Conservation (phyloP, 2,113 vertebrate genomes). For the Platanista minor region DNA sequence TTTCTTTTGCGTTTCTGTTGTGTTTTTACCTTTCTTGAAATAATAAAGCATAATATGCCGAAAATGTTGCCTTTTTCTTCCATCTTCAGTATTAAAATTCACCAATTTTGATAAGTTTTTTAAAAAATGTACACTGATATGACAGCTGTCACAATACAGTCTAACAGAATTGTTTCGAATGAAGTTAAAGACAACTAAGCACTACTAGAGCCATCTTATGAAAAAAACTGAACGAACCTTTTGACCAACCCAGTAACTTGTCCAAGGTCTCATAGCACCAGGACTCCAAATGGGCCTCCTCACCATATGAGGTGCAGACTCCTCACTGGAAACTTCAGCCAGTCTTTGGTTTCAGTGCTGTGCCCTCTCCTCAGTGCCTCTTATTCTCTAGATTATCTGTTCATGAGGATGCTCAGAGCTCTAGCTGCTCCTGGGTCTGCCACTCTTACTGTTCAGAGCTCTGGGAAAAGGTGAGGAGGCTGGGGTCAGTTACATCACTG, state of each 20-base stretch:
- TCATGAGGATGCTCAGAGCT: background rate
- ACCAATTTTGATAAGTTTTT: no score
- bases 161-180: no score
- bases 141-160: no score
- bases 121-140: no score
- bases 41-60: no score
- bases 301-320: background rate
- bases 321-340: background rate
- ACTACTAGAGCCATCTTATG: no score
- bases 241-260: background rate
- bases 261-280: background rate
- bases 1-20: no score
- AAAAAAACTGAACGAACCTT: no score
- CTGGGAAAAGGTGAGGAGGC: background rate
- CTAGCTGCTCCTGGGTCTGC: background rate
- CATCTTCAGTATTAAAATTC: no score
- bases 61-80: no score
- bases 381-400: background rate
- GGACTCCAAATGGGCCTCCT: background rate
- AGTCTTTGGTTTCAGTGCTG: background rate
- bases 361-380: background rate
- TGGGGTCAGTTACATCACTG: background rate
- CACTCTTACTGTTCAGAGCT: fast-evolving
- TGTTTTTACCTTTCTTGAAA: no score
- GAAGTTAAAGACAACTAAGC: no score